Base-by-base conservation (phyloP, 2,888 invertebrate species). In the Empis livida region DNA sequence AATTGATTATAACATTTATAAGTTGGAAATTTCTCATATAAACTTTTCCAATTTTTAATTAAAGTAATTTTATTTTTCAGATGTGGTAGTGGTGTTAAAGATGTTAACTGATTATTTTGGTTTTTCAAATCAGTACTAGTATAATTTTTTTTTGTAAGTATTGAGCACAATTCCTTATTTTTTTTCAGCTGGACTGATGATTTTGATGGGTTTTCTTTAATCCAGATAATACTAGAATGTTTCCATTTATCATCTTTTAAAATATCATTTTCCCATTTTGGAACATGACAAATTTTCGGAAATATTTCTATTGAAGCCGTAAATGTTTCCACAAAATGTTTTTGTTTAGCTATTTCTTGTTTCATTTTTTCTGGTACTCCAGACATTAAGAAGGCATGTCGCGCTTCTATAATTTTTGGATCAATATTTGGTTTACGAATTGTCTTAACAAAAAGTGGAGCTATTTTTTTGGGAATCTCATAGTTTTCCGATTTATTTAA, bases 341-440 rank as follows among this genome's bases (percentile, higher is more conserved):
- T 74, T 57, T 74, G 73, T 51, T 74, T 75, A 37, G 63, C 67
- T 46, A 71, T 69, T 48, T 71, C 71, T 59, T 76, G 77, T 53
- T 75, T 78, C 42, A 81, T 63, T 53, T 74, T 72, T 23, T 80
- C 78, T 10, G 82, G 80, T 8, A 82, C 74, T n/a, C 83, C 82
- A 51, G 85, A 83, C 55, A 78, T 74, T 35, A 87, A 68, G 66
- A 87, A 86, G 50, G 76, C 74, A 51, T 76, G 76, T 55, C 79
- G 78, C 6, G 86, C 84, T 61, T 78, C 77, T 41, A 78, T 49
- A 39, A 72, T 66, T 45, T 69, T 73, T 14, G 75, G 72, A 68
- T 81, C 79, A 14, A 73, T 59, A 60, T 74, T 75, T 9, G 72
- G 73, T 64, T 79, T 81, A 11, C 73, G 63, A 38, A 65, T 37